Conservation (phyloP, 2,888 invertebrate genomes). For the Tenthredo notha region DNA sequence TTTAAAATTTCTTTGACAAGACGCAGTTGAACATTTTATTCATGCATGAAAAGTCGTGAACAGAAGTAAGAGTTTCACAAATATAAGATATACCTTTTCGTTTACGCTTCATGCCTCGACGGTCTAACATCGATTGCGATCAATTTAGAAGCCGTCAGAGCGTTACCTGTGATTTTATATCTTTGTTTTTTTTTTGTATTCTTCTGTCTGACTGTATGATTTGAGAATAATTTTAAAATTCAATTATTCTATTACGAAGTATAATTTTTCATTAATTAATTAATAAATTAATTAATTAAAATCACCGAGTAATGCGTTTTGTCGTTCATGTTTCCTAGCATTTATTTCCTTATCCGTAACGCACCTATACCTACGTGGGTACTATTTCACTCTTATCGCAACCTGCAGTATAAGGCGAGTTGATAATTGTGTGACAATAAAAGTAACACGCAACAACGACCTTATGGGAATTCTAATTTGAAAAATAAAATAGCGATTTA, state of each 20-base stretch:
- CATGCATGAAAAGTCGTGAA: not conserved
- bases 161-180: not conserved
- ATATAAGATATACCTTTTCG: not conserved
- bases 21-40: not conserved
- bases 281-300: not conserved
- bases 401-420: not conserved
- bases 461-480: not conserved
- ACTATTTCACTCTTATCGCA: not conserved
- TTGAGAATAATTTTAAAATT: not conserved
- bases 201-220: not conserved
- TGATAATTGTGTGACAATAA: constrained; percentile 5
- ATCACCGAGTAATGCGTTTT: not conserved
- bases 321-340: not conserved
- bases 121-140: not conserved
- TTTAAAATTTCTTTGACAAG: not conserved
- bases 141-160: not conserved
- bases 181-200: no score
- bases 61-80: not conserved
- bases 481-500: not conserved
- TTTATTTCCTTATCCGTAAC: not conserved
- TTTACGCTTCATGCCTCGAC: constrained; percentile 9
- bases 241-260: not conserved
- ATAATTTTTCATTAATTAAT: not conserved
- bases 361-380: not conserved
- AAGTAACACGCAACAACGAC: not conserved